phyloP scores from a whole-genome alignment of 2,113 vertebrate species.

The Agelaius phoeniceus region DNA sequence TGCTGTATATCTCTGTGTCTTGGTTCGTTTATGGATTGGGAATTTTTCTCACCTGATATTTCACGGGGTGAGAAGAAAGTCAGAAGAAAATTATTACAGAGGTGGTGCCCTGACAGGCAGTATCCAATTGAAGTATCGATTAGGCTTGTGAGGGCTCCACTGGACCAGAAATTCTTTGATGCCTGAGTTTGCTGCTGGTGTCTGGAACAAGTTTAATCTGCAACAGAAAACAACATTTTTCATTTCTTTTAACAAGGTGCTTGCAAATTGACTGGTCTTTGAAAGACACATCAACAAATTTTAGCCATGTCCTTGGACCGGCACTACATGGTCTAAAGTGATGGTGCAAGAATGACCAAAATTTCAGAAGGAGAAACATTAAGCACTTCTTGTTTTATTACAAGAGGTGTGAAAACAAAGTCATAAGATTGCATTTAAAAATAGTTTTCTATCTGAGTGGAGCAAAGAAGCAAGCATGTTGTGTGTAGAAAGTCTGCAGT shows the following conservation, averaged over 20 bases:
- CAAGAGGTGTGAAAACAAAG: not conserved
- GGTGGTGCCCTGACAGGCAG: not conserved
- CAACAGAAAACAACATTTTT: not conserved
- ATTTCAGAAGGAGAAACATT: not conserved
- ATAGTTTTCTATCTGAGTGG: not conserved
- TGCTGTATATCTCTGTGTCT: not conserved
- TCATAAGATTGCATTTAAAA: not conserved
- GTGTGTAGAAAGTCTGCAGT: not conserved
- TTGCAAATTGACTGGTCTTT: not conserved
- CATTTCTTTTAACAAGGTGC: not conserved
- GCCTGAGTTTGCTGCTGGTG: accelerated
- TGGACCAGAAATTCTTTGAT: not conserved
- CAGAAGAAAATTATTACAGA: not conserved
- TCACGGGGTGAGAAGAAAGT: not conserved
- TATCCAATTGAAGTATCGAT: not conserved
- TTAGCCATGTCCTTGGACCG: not conserved
- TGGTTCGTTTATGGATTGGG: not conserved
- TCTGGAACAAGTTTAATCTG: not conserved
- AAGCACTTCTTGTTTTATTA: not conserved
- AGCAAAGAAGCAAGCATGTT: not conserved
- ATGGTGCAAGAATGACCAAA: not conserved
- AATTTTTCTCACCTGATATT: not conserved
- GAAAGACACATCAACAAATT: not conserved
- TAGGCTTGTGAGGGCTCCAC: not conserved
- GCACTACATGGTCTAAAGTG: not conserved